phyloP scores from a whole-genome alignment of 2,888 invertebrate genomes.

The Plagiodera versicolora region DNA sequence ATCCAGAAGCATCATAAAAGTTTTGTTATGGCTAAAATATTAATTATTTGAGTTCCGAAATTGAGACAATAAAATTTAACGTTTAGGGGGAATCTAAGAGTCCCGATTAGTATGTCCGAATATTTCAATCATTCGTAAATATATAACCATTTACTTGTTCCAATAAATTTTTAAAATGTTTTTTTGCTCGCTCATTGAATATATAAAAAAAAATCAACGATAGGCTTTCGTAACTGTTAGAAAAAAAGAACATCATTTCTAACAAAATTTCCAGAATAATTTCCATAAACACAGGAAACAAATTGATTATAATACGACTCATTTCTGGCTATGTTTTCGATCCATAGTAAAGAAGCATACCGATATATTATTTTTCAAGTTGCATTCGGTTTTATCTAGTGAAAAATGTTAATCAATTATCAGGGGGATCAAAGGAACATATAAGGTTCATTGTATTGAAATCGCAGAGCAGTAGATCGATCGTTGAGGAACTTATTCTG shows the following conservation, averaged over 20 bases:
- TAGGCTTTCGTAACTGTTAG: slow-evolving; percentile 13
- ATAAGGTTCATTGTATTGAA: too few species aligned
- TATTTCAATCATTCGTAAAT: slow-evolving; percentile 29
- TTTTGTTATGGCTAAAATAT: slow-evolving; percentile 37
- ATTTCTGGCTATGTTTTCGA: too few species aligned
- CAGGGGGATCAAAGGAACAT: too few species aligned
- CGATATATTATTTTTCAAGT: too few species aligned
- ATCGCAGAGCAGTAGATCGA: neutral
- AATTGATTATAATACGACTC: too few species aligned
- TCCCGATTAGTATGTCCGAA: slow-evolving; percentile 29
- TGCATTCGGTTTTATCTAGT: too few species aligned
- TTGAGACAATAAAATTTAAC: slow-evolving; percentile 32
- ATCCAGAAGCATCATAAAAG: slow-evolving; percentile 39
- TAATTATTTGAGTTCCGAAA: slow-evolving; percentile 24
- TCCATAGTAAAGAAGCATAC: too few species aligned
- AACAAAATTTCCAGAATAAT: neutral
- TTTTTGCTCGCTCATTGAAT: neutral
- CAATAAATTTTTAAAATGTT: slow-evolving; percentile 16
- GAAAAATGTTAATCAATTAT: too few species aligned
- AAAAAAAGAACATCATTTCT: neutral
- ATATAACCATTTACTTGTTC: slow-evolving; percentile 19
- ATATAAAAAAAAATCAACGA: slow-evolving; percentile 6
- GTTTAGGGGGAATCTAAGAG: slow-evolving; percentile 25
- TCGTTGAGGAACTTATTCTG: slow-evolving; percentile 2
- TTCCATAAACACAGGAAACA: neutral